Conservation (phyloP, 92 coral and sea anemone species). For the Palythoa caribaeorum region DNA sequence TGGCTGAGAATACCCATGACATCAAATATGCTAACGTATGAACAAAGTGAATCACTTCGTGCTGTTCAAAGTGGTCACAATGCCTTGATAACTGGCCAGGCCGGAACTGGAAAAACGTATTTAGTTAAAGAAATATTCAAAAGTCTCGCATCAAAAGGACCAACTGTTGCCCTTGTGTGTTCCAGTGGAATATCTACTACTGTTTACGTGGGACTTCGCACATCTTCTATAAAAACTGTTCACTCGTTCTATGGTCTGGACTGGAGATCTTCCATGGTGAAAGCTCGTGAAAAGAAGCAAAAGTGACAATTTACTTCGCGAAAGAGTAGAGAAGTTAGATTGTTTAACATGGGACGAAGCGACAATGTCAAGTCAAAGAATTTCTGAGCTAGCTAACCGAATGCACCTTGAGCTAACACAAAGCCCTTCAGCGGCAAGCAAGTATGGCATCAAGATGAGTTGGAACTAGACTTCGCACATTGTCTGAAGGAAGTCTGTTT, state of each 20-base stretch:
- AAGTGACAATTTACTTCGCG: not conserved
- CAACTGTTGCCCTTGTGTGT: not conserved
- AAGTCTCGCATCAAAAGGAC: not conserved
- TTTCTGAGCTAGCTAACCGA: constrained; percentile 24
- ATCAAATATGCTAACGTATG: not conserved
- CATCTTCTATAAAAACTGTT: constrained; percentile 15
- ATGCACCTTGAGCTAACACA: not conserved
- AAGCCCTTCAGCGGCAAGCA: constrained; percentile 46
- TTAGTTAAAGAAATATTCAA: not conserved
- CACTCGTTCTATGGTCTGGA: constrained; percentile 41
- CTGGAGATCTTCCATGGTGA: constrained; percentile 29
- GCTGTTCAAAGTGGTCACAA: not conserved
- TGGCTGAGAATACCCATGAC: not conserved
- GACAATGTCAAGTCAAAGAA: constrained; percentile 45
- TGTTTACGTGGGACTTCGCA: constrained; percentile 1
- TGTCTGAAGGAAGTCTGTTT: constrained; percentile 22
- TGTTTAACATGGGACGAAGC: constrained; percentile 49
- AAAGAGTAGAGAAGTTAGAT: not conserved
- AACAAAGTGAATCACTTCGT: not conserved
- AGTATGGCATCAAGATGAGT: constrained; percentile 47
- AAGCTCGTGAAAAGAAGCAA: not conserved
- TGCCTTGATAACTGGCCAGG: constrained; percentile 1
- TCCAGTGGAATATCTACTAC: constrained; percentile 39
- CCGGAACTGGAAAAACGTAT: constrained; percentile 21
- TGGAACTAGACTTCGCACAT: not conserved